These are phyloP conservation scores for Sterrhoptilus dennistouni DNA, from an alignment of 2,113 vertebrate genomes.

Conservation along the genomic window DNA sequence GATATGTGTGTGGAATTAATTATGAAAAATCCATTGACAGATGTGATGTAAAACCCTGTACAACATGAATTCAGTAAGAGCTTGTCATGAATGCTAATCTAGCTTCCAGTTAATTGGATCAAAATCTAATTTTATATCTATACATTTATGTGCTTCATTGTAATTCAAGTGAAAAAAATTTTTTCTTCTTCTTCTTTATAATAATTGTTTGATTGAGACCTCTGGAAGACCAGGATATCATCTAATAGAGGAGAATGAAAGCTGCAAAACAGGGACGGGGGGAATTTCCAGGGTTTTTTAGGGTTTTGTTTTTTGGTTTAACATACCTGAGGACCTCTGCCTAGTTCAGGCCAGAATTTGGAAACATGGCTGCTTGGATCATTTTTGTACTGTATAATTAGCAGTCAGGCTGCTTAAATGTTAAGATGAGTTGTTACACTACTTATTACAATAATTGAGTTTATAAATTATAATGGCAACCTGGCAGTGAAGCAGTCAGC, in stretches of 20 bases:
- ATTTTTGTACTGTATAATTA: background rate
- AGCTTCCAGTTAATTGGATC: background rate
- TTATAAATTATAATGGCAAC: slow-evolving; percentile 20
- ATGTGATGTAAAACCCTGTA: background rate
- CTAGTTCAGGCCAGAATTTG: background rate
- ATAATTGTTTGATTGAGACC: background rate
- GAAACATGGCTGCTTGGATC: background rate
- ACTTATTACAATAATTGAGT: slow-evolving; percentile 4
- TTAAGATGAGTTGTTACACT: background rate
- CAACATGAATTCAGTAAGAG: background rate
- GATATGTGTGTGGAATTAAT: background rate
- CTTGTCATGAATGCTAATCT: background rate
- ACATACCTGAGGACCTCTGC: background rate
- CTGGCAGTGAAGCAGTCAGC: slow-evolving; percentile 7
- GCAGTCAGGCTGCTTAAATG: background rate
- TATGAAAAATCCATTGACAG: background rate
- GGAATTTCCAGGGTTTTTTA: background rate
- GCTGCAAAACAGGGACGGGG: background rate
- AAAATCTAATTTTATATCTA: background rate
- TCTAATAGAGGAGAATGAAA: background rate
- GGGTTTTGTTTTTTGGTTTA: background rate
- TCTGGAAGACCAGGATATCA: background rate
- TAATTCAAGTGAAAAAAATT: background rate
- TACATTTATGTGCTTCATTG: background rate
- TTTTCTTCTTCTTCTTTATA: background rate